A percentile compares a stretch with the other conserved stretches of the same genome.
phyloP scores from a whole-genome alignment of 2,888 invertebrate genomes.

The Drymonia ruficornis region DNA sequence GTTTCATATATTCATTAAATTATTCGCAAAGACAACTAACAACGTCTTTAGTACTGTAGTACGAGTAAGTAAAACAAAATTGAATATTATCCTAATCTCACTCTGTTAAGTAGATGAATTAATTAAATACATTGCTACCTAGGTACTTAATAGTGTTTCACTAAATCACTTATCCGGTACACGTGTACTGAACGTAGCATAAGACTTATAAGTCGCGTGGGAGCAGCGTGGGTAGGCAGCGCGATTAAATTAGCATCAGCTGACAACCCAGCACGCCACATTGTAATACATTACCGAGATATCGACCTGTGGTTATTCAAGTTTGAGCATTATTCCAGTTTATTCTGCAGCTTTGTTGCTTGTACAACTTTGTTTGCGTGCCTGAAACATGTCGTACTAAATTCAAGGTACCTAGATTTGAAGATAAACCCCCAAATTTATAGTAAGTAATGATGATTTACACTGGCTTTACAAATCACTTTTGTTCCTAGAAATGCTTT shows the following conservation, averaged over 20 bases:
- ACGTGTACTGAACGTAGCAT: constrained; percentile 31
- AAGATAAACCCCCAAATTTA: no score
- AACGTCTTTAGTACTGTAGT: no score
- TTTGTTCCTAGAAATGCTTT: no score
- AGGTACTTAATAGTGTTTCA: neutral
- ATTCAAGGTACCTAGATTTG: neutral
- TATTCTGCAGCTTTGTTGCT: neutral
- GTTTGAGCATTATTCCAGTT: constrained; percentile 16
- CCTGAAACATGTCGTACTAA: neutral
- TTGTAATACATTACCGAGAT: constrained; percentile 26
- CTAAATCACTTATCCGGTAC: constrained; percentile 7
- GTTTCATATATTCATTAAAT: no score
- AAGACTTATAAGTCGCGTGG: constrained; percentile 46
- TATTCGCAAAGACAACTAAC: no score
- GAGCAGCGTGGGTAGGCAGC: constrained; percentile 33
- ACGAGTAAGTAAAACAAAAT: no score
- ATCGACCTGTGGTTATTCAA: constrained; percentile 20
- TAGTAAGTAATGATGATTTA: no score
- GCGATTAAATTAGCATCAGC: constrained; percentile 40
- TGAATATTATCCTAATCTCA: no score
- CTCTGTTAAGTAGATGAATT: no score
- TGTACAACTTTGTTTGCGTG: neutral
- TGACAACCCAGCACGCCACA: constrained; percentile 32
- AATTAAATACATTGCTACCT: neutral
- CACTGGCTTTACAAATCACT: no score